Conservation (phyloP, 2,797 vertebrate genomes). For the Fistularia commersonii region DNA sequence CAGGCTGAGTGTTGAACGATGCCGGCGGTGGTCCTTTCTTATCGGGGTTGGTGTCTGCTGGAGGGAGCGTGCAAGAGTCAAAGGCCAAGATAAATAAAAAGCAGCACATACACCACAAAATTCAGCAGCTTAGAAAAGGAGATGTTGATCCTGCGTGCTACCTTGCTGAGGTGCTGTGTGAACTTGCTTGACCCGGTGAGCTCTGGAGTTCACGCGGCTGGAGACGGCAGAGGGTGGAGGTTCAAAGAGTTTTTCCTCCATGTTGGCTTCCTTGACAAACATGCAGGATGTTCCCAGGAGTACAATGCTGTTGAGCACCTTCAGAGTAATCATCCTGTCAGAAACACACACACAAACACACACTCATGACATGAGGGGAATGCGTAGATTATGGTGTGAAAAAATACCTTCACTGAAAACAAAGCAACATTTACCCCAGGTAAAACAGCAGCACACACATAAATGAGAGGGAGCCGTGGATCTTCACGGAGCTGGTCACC, state of each 20-base stretch:
- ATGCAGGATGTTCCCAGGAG: slow-evolving; percentile 92
- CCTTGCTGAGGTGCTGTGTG: slow-evolving; percentile 49
- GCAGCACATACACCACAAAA: neutral
- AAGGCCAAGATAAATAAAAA: neutral
- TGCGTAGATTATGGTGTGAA: neutral
- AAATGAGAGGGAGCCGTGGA: slow-evolving; percentile 91
- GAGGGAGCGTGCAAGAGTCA: slow-evolving; percentile 19
- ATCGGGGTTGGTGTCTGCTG: slow-evolving; percentile 65
- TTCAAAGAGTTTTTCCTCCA: slow-evolving; percentile 94
- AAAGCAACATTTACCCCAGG: slow-evolving; percentile 81
- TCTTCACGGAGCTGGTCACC: slow-evolving; percentile 93
- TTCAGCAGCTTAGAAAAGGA: neutral
- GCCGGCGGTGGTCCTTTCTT: slow-evolving; percentile 73
- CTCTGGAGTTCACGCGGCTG: slow-evolving; percentile 79
- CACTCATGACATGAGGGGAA: neutral
- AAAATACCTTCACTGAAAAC: neutral
- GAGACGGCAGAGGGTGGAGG: slow-evolving; percentile 77
- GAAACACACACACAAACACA: too few species aligned
- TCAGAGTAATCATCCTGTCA: slow-evolving; percentile 89
- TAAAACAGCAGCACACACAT: slow-evolving; percentile 95
- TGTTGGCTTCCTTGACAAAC: slow-evolving; percentile 94
- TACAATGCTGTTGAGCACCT: slow-evolving; percentile 96
- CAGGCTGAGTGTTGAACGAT: slow-evolving; percentile 77
- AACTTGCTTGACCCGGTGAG: slow-evolving; percentile 62
- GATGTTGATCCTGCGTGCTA: slow-evolving; percentile 14